Evolutionary conservation across 2,888 invertebrate genomes (phyloP).

Genomic region (Heliconius ismenius): DNA sequence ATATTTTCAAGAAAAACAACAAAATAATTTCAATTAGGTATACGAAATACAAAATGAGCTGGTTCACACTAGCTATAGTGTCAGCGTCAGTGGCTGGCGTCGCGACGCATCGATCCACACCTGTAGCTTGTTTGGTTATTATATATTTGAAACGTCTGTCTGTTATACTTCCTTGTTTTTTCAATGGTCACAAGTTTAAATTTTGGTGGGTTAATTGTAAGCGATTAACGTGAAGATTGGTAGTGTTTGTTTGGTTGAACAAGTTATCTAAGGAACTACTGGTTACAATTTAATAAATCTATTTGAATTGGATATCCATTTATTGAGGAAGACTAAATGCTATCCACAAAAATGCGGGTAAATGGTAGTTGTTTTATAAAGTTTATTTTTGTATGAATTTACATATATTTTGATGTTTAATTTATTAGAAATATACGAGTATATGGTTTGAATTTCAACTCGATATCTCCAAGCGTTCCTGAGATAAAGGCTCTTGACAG

Average conservation of each 20-base stretch:
- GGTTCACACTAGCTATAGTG: conserved; percentile 12
- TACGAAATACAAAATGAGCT: neutral
- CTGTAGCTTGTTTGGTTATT: conserved; percentile 57
- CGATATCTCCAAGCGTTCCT: neutral
- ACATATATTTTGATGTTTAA: neutral
- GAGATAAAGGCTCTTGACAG: too few species aligned
- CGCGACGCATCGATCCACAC: conserved; percentile 78
- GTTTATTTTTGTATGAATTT: neutral
- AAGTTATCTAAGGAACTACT: neutral
- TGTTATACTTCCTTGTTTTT: neutral
- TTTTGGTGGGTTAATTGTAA: neutral
- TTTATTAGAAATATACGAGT: too few species aligned
- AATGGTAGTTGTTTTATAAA: neutral
- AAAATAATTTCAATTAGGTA: neutral
- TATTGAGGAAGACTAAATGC: too few species aligned
- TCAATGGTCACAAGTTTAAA: neutral
- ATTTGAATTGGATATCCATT: too few species aligned
- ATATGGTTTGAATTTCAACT: too few species aligned
- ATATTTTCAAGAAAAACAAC: neutral
- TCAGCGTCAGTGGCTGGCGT: conserved; percentile 38
- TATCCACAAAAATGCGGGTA: too few species aligned
- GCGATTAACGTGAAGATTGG: neutral
- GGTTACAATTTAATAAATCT: too few species aligned
- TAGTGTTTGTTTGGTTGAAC: neutral
- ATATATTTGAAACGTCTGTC: conserved; percentile 2